Base-by-base conservation (phyloP, 1,140 invertebrate genomes). In the Spodoptera frugiperda region DNA sequence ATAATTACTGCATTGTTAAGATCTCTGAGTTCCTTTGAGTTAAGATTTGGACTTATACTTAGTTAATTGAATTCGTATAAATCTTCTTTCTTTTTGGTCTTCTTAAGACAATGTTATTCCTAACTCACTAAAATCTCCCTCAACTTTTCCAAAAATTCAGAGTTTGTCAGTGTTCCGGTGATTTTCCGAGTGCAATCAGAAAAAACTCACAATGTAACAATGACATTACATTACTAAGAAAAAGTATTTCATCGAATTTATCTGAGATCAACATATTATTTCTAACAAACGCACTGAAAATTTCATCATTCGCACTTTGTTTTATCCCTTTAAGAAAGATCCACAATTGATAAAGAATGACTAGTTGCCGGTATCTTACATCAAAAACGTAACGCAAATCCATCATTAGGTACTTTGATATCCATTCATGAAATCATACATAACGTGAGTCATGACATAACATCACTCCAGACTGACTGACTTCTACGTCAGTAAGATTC, bases 401-500 rank as follows among this genome's bases (percentile, higher is more conserved):
- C 21, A 25, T 67, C 15, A 49, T 67, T 49, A 25, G 10, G 46
- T 67, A 48, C 63, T 10, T 39, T 25, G 63, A 48, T 67, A 44
- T 49, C 12, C 63, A 67, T 71, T 71, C 53, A 54, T 55, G n/a
- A 71, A 71, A 44, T 55, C 30, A 57, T 33, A 44, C 44, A 46
- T 55, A 21, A 51, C 48, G n/a, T 67, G 63, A 67, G 9, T 67
- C 63, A 67, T 65, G 19, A 19, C 3, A n/a, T 53, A 49, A 48
- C 61, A 49, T 65, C 73, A 61, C 55, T 46, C 21, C 25, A 59
- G 19, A 48, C 44, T 48, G 33, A 48, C 14, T 30, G 71, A 48
- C 55, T 59, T 53, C 21, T 30, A 73, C 55, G 71, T 49, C n/a
- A 59, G 19, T 39, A 17, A 59, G 46, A 76, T 5, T 76, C 74